Percentiles rank a stretch among this genome's conserved stretches.
Evolutionary conservation across 2,888 invertebrate species (phyloP).

Genomic region (Ophion obscuratus): DNA sequence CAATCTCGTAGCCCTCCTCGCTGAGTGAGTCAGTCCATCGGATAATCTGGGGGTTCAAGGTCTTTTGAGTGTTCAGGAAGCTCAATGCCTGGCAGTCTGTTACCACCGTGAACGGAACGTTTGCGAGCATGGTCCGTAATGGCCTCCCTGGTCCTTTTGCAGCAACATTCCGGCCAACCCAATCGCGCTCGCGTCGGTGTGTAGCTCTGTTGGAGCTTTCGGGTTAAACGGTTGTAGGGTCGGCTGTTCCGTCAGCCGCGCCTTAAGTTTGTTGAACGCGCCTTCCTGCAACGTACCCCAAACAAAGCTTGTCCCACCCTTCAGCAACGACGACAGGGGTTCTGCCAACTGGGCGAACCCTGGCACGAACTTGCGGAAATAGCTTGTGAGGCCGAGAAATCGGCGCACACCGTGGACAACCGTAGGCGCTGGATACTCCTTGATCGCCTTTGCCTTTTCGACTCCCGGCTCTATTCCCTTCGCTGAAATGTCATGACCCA

Average conservation of each 20-base stretch:
- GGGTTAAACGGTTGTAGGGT: no score
- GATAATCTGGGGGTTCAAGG: constrained; percentile 15
- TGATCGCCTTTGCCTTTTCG: neutral
- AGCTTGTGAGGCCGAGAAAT: constrained; percentile 20
- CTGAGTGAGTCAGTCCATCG: constrained; percentile 10
- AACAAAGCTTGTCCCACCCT: no score
- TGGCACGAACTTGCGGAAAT: constrained; percentile 51
- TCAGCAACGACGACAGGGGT: no score
- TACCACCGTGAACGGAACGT: constrained; percentile 59
- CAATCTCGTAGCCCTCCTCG: constrained; percentile 61
- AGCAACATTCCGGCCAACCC: constrained; percentile 41
- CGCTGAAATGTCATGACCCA: neutral
- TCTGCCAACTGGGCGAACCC: no score
- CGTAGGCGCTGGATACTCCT: neutral
- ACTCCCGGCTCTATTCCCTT: neutral
- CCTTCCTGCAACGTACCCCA: no score
- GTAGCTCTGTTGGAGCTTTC: constrained; percentile 41
- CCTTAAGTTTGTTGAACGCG: no score
- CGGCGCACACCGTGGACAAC: neutral
- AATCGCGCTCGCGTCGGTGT: constrained; percentile 28
- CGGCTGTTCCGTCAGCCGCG: no score
- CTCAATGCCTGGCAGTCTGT: neutral
- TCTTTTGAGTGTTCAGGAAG: neutral
- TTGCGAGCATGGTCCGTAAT: neutral
- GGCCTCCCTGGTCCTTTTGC: constrained; percentile 49